phyloP scores from a whole-genome alignment of 2,888 invertebrate species.

The Gymnosoma rotundatum region DNA sequence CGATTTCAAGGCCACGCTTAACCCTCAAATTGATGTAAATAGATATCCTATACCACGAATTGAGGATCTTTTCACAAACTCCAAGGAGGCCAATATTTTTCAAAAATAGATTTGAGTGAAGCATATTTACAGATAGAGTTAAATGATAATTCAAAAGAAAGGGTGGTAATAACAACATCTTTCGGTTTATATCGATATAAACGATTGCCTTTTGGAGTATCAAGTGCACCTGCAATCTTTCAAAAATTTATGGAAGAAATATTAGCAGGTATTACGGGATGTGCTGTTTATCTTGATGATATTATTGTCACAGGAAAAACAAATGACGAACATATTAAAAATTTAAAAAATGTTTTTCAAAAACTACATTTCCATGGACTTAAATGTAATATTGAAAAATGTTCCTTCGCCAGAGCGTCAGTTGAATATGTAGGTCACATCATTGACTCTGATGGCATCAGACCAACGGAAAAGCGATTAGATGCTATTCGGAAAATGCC shows the following conservation, averaged over 20 bases:
- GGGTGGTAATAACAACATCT: conserved; percentile 67
- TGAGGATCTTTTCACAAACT: conserved; percentile 67
- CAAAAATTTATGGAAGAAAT: conserved; percentile 62
- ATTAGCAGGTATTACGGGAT: neutral
- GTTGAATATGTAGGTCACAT: conserved; percentile 68
- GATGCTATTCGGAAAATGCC: conserved; percentile 55
- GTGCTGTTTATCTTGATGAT: neutral
- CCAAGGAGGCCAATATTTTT: conserved; percentile 60
- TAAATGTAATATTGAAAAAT: conserved; percentile 53
- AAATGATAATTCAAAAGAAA: conserved; percentile 54
- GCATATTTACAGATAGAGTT: conserved; percentile 64
- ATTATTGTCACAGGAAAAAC: conserved; percentile 59
- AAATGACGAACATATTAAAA: conserved; percentile 54
- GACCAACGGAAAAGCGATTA: conserved; percentile 33
- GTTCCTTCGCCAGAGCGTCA: conserved; percentile 52
- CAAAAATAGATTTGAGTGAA: conserved; percentile 62
- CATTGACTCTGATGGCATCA: conserved; percentile 55
- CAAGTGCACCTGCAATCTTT: conserved; percentile 61
- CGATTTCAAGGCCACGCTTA: conserved; percentile 17
- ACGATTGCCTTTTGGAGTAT: conserved; percentile 50
- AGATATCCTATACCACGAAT: conserved; percentile 65
- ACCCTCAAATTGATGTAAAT: conserved; percentile 24
- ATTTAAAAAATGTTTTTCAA: conserved; percentile 42
- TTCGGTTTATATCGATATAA: conserved; percentile 58
- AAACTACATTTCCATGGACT: conserved; percentile 53